Evolutionary conservation across 2,888 invertebrate species (phyloP).

Genomic region (Ceratothoa steindachneri): DNA sequence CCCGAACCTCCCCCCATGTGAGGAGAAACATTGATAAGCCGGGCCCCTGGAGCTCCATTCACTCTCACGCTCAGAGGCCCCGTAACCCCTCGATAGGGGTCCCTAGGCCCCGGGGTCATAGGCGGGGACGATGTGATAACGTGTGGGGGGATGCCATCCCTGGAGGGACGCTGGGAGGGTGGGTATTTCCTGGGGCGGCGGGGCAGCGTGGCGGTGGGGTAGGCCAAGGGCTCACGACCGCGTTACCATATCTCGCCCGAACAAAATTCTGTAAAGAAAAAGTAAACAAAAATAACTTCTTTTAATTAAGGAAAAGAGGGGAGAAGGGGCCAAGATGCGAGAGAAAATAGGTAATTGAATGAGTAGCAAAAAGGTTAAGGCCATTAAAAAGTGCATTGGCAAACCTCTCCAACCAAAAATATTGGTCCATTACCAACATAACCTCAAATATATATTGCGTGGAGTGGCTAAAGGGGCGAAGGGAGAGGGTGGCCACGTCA

Average conservation of each 20-base stretch:
- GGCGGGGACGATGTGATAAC: not conserved
- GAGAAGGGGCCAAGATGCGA: too few species aligned
- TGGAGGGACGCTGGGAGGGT: not conserved
- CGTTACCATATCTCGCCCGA: not conserved
- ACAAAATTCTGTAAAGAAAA: too few species aligned
- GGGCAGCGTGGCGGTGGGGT: slow-evolving; percentile 5
- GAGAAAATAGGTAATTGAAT: too few species aligned
- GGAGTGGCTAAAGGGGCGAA: too few species aligned
- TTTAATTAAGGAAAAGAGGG: too few species aligned
- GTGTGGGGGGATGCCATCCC: slow-evolving; percentile 1
- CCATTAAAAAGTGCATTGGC: too few species aligned
- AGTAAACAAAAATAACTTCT: too few species aligned
- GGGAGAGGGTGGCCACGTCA: too few species aligned
- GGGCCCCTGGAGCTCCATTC: slow-evolving; percentile 1
- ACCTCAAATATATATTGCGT: too few species aligned
- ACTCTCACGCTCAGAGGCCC: slow-evolving; percentile 5
- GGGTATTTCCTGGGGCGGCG: slow-evolving; percentile 4
- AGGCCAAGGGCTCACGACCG: not conserved
- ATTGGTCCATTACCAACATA: too few species aligned
- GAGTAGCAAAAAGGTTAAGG: too few species aligned
- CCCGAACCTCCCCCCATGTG: slow-evolving; percentile 10
- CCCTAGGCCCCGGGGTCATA: slow-evolving; percentile 7
- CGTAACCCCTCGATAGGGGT: slow-evolving; percentile 5
- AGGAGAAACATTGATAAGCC: slow-evolving; percentile 1
- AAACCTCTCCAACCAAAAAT: too few species aligned